A percentile compares a stretch with the other conserved stretches of the same genome.
Evolutionary conservation across 2,888 invertebrate genomes (phyloP).

Genomic region (Biston stratarius): DNA sequence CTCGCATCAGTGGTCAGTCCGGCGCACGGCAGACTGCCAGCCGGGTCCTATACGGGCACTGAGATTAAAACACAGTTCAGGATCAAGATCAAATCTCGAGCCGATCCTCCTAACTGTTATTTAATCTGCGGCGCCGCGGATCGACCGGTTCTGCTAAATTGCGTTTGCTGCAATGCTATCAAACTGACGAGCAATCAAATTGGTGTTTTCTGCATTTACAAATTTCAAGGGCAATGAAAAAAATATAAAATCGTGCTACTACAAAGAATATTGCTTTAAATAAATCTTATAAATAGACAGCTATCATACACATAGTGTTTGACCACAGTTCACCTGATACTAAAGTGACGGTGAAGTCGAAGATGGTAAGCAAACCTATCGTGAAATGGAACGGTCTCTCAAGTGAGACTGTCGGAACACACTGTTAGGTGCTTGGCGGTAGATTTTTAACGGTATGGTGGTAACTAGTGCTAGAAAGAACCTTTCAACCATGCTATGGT

Average conservation of each 20-base stretch:
- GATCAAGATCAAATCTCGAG: conserved; percentile 18
- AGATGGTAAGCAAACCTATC: too few relatives aligned
- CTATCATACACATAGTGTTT: too few relatives aligned
- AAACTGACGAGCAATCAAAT: neutral
- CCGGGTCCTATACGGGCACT: conserved; percentile 16
- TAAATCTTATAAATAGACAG: too few relatives aligned
- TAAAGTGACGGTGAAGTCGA: too few relatives aligned
- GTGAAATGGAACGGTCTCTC: too few relatives aligned
- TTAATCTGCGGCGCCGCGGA: neutral
- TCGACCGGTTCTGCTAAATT: conserved; percentile 25
- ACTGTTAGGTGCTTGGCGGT: too few relatives aligned
- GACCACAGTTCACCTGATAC: too few relatives aligned
- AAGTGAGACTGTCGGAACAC: too few relatives aligned
- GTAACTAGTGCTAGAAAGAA: too few relatives aligned
- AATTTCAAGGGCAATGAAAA: neutral
- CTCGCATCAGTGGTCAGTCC: neutral
- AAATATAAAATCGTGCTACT: neutral
- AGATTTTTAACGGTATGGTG: too few relatives aligned
- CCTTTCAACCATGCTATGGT: too few relatives aligned
- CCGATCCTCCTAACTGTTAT: neutral
- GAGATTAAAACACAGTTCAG: conserved; percentile 23
- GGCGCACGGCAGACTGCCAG: conserved; percentile 32
- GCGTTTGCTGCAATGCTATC: conserved; percentile 16
- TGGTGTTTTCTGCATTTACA: neutral
- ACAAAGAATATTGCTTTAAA: neutral